Conservation (phyloP, 2,113 vertebrate genomes). For the Triplophysa siluroides region DNA sequence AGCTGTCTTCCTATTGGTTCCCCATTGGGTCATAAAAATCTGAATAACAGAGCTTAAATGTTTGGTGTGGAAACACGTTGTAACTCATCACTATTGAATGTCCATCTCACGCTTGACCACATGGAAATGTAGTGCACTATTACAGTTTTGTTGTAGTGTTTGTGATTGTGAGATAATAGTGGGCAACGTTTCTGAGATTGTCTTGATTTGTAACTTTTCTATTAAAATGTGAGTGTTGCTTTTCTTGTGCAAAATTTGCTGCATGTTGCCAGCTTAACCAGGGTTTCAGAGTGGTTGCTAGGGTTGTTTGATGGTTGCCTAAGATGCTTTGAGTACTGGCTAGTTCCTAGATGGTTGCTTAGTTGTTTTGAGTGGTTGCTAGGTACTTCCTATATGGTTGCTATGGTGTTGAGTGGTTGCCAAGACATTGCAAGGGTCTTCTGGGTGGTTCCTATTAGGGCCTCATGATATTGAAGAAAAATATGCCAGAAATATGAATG, state of each 20-base stretch:
- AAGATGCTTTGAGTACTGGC: too few species aligned
- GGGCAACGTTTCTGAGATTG: too few species aligned
- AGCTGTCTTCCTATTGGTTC: background rate
- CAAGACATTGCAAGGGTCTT: too few species aligned
- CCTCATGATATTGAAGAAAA: too few species aligned
- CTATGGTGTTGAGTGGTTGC: too few species aligned
- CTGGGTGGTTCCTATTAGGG: too few species aligned
- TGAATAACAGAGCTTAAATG: background rate
- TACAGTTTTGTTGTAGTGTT: background rate
- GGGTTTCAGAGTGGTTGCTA: too few species aligned
- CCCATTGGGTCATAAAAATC: background rate
- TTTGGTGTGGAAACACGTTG: constrained; percentile 18
- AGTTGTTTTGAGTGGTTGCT: background rate
- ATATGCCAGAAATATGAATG: too few species aligned
- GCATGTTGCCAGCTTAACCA: background rate
- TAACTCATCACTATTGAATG: background rate
- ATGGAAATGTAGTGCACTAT: background rate
- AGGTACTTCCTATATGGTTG: background rate
- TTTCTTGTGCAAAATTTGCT: background rate
- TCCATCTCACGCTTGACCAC: background rate
- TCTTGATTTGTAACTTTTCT: too few species aligned
- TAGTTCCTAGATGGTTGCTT: background rate
- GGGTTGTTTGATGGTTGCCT: too few species aligned
- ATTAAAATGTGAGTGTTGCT: too few species aligned
- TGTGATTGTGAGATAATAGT: background rate